Evolutionary conservation across 2,888 invertebrate genomes (phyloP), one percentile per base, ranked within the genome.

Genomic region (Phalangium opilio): DNA sequence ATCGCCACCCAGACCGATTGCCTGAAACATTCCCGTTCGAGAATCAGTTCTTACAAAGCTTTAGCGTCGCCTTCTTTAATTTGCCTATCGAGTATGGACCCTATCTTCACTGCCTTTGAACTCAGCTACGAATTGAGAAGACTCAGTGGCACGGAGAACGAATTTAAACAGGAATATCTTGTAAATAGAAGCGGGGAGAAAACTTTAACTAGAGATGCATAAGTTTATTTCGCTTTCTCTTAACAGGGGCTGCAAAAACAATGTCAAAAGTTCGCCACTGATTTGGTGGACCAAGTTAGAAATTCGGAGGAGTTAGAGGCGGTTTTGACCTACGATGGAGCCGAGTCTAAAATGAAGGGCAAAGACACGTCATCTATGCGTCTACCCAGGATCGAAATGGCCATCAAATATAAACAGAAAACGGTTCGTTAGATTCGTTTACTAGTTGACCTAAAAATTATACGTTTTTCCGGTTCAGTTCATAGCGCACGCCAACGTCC

Each of bases 41-140:
- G 95, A 56, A 95, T 96, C 66, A 95, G 96, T 73, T 91, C 95
- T 42, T 96, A 96, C 71, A 77, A 91, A 55, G 93, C 96, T 3
- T 73, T 96, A 57, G 90, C 95, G 47, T 89, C 89, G 59, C 95
- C 96, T 5, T 93, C 91, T 44, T 77, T 96, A 56, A 93, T 96
- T 62, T 89, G 93, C 41, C 76, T 95, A 50, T 91, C 91, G 56
- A 90, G 90, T 57, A 91, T 91, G 71, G 96, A 96, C 69, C 95
- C 95, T 38, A 93, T 96, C 61, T 75, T 95, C 55, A 95, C 95
- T 14, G 93, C 96, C 41, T 96, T 96, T 70, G 95, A 96, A 70
- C 75, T 96, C 52, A 90, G 90, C 50, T 95, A 93, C 90, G 95
- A 96, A 70, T 74, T 96, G 57, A 77, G 90, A 47, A 80, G 93